Percentiles rank a stretch among this genome's conserved stretches.
phyloP scores from a whole-genome alignment of 2,888 invertebrate genomes.

The Drosophila ezoana region DNA sequence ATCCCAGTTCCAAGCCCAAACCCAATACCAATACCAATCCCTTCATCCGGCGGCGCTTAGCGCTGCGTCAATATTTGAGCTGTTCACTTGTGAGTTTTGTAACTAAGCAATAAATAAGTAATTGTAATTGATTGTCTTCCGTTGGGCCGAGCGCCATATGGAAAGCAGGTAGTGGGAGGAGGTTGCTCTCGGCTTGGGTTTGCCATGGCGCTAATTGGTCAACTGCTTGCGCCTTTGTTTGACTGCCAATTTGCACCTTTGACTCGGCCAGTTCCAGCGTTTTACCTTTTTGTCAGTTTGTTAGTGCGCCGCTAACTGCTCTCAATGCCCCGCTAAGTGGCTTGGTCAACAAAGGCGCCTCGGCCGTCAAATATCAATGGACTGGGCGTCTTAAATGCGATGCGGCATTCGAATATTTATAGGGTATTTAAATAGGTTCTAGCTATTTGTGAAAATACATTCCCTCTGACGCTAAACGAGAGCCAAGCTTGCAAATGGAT shows the following conservation, averaged over 20 bases:
- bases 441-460: background rate
- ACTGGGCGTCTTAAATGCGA: background rate
- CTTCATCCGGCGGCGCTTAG: conserved; percentile 63
- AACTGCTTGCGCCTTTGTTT: conserved; percentile 80
- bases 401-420: too few species aligned
- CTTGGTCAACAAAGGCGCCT: conserved; percentile 70
- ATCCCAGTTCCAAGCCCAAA: conserved; percentile 3
- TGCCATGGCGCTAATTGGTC: conserved; percentile 67
- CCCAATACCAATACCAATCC: background rate
- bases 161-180: background rate
- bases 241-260: conserved; percentile 71
- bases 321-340: conserved; percentile 79
- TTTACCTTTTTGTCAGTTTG: conserved; percentile 17
- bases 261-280: conserved; percentile 3
- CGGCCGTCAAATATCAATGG: conserved; percentile 7
- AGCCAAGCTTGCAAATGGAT: background rate
- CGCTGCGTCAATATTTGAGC: conserved; percentile 65
- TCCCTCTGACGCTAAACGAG: background rate
- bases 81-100: conserved; percentile 57
- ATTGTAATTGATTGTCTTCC: conserved; percentile 72
- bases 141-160: conserved; percentile 25
- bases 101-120: conserved; percentile 45
- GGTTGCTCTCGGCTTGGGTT: conserved; percentile 4
- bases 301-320: conserved; percentile 73
- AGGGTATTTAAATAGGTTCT: conserved; percentile 4